phyloP scores from a whole-genome alignment of 2,888 invertebrate species.

The Drosophila yooni region DNA sequence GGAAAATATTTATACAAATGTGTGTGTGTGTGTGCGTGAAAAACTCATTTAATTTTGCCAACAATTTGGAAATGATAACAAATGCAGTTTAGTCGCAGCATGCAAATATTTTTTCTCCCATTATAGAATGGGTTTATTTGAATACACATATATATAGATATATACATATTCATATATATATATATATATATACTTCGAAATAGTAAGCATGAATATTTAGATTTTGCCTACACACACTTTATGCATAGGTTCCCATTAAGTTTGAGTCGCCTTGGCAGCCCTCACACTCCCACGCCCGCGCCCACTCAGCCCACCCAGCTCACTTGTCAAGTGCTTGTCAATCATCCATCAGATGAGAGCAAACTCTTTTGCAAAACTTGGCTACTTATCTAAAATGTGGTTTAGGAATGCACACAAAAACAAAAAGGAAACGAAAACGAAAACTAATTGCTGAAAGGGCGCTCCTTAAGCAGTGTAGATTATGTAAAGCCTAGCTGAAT shows the following conservation, averaged over 20 bases:
- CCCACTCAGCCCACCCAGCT: background rate
- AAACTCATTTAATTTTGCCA: slow-evolving; percentile 79
- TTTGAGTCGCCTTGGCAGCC: slow-evolving; percentile 31
- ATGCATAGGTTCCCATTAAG: slow-evolving; percentile 45
- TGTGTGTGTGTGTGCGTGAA: slow-evolving; percentile 55
- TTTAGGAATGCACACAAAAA: slow-evolving; percentile 58
- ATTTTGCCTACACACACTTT: slow-evolving; percentile 44
- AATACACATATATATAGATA: background rate
- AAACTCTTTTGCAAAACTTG: slow-evolving; percentile 50
- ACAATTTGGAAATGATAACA: slow-evolving; percentile 57
- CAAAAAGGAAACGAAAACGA: slow-evolving; percentile 46
- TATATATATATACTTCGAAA: background rate
- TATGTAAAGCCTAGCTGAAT: slow-evolving; percentile 69
- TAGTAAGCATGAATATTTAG: slow-evolving; percentile 3
- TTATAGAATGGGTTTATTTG: background rate
- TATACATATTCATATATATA: no score
- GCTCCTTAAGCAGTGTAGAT: slow-evolving; percentile 64
- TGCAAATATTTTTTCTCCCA: slow-evolving; percentile 19
- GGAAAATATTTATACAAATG: slow-evolving; percentile 8
- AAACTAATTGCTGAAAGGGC: slow-evolving; percentile 76
- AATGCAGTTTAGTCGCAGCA: slow-evolving; percentile 39
- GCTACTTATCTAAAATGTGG: slow-evolving; percentile 66
- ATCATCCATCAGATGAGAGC: slow-evolving; percentile 54
- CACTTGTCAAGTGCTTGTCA: slow-evolving; percentile 62
- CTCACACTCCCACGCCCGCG: background rate